A percentile compares a stretch with the other conserved stretches of the same genome.
phyloP scores from a whole-genome alignment of 1,140 invertebrate genomes.

The Trichomalopsis sarcophagae region DNA sequence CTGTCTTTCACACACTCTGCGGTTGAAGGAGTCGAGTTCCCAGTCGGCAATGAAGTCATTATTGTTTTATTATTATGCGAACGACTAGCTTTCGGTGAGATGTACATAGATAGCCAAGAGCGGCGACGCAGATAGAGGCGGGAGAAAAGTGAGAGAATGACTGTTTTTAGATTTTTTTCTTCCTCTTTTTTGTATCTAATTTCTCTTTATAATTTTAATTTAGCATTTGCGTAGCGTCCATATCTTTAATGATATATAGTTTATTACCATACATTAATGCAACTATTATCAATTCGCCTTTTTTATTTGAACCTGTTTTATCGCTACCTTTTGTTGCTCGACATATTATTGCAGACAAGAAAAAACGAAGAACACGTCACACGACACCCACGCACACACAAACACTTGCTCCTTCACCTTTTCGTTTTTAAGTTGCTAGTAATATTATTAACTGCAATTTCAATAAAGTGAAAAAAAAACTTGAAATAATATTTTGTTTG shows the following conservation, averaged over 20 bases:
- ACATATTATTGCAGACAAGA: background rate
- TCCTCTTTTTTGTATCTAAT: constrained; percentile 22
- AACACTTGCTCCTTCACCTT: constrained; percentile 19
- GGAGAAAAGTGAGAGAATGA: constrained; percentile 40
- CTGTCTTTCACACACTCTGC: constrained; percentile 72
- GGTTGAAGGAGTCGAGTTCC: constrained; percentile 67
- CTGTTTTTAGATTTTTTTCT: constrained; percentile 45
- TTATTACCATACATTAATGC: background rate
- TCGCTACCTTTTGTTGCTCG: constrained; percentile 1
- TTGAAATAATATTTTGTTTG: constrained; percentile 41
- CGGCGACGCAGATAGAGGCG: background rate
- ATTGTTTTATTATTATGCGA: constrained; percentile 51
- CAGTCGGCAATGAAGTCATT: constrained; percentile 56
- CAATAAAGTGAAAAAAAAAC: constrained; percentile 45
- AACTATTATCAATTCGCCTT: constrained; percentile 34
- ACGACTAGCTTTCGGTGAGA: constrained; percentile 45
- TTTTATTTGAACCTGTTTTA: constrained; percentile 38
- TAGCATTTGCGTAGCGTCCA: constrained; percentile 43
- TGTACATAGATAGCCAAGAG: constrained; percentile 45
- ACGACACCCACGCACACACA: background rate
- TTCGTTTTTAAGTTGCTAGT: constrained; percentile 44
- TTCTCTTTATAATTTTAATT: constrained; percentile 30
- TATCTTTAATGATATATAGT: constrained; percentile 35
- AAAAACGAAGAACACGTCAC: background rate
- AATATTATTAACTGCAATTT: constrained; percentile 44